phyloP scores from a whole-genome alignment of 2,888 invertebrate species.

The Brachyptera risi region DNA sequence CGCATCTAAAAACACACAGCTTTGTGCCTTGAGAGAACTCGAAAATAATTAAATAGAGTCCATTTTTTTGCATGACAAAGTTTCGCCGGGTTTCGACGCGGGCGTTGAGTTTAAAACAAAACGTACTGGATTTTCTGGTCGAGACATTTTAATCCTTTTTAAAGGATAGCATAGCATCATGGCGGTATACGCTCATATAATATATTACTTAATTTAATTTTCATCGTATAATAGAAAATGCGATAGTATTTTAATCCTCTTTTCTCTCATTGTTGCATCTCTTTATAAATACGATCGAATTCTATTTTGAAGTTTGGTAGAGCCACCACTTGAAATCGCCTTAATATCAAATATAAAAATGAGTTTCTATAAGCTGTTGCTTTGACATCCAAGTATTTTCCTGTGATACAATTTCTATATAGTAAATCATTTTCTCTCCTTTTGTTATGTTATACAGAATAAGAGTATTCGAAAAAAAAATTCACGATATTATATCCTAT shows the following conservation, averaged over 20 bases:
- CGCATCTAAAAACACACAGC: too few relatives aligned
- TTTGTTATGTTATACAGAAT: too few relatives aligned
- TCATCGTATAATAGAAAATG: not conserved
- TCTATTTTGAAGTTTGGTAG: not conserved
- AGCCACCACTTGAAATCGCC: not conserved
- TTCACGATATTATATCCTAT: too few relatives aligned
- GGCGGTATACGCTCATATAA: too few relatives aligned
- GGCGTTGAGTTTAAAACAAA: not conserved
- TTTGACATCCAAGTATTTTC: not conserved
- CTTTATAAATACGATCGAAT: not conserved
- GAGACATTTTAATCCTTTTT: not conserved
- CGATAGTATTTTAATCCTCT: slow-evolving; percentile 1
- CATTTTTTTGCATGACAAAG: too few relatives aligned
- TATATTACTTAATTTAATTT: slow-evolving; percentile 14
- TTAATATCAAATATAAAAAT: slow-evolving; percentile 5
- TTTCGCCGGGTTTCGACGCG: too few relatives aligned
- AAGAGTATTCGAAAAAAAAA: too few relatives aligned
- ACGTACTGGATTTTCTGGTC: slow-evolving; percentile 2
- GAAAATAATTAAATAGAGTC: too few relatives aligned
- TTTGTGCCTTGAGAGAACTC: too few relatives aligned
- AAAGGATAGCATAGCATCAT: not conserved
- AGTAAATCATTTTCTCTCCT: not conserved
- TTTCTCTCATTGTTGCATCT: slow-evolving; percentile 1
- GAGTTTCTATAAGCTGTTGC: not conserved
- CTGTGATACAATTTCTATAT: not conserved